Evolutionary conservation across 2,113 vertebrate species (phyloP).

Genomic region (Xiphophorus hellerii): DNA sequence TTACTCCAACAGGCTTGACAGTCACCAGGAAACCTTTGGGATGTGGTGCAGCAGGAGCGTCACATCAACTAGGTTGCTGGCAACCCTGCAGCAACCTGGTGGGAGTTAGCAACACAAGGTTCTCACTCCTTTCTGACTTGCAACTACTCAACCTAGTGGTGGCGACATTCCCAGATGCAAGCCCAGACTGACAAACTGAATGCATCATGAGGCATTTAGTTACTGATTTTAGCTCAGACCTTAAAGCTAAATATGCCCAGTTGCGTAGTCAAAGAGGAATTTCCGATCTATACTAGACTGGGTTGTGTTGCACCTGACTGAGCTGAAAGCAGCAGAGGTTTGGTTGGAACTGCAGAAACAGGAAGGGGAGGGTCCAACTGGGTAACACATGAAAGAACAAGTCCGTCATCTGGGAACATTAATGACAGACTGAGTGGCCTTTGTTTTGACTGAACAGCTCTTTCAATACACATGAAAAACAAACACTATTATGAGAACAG

Average conservation of each 20-base stretch:
- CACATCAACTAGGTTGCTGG: too few relatives aligned
- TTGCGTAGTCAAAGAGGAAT: neutral
- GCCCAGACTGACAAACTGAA: neutral
- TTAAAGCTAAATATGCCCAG: constrained; percentile 30
- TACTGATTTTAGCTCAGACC: neutral
- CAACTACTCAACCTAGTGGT: neutral
- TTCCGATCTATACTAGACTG: neutral
- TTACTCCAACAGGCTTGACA: neutral
- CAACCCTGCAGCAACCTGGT: too few relatives aligned
- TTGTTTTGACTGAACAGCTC: constrained; percentile 74
- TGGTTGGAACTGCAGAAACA: constrained; percentile 41
- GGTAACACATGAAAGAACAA: constrained; percentile 66
- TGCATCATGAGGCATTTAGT: neutral
- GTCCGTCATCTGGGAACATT: constrained; percentile 66
- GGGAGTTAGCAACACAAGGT: too few relatives aligned
- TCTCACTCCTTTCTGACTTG: neutral
- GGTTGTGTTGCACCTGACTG: neutral
- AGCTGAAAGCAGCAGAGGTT: constrained; percentile 35
- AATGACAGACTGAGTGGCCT: constrained; percentile 69
- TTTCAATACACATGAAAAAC: constrained; percentile 68
- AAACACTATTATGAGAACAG: constrained; percentile 48
- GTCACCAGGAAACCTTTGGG: neutral
- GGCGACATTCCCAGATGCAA: neutral
- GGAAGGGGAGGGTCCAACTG: constrained; percentile 67
- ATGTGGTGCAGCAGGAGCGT: neutral